Percentiles rank a stretch among this genome's conserved stretches.
Conservation (phyloP, 2,797 vertebrate species). For the Dermochelys coriacea region DNA sequence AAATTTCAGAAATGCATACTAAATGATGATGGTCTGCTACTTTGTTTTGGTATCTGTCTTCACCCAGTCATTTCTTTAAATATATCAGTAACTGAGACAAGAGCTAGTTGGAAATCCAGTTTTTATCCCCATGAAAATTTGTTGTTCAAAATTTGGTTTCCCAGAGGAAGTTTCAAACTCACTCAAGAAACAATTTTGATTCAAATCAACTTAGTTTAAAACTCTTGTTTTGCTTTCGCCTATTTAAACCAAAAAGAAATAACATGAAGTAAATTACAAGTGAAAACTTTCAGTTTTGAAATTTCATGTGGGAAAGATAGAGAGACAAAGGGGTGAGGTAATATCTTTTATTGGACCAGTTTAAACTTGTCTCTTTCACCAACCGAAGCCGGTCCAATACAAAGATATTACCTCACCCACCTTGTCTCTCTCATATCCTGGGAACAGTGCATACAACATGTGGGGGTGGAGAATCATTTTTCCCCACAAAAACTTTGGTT, state of each 20-base stretch:
- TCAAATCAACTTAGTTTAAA: not conserved
- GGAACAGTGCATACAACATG: not conserved
- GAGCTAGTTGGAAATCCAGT: not conserved
- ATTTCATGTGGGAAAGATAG: not conserved
- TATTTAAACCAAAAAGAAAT: not conserved
- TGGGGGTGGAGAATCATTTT: not conserved
- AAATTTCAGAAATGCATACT: slow-evolving; percentile 3
- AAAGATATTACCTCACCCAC: too few species aligned
- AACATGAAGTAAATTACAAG: not conserved
- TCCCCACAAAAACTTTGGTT: not conserved
- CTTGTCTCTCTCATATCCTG: too few species aligned
- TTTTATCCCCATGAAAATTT: not conserved
- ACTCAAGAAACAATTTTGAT: not conserved
- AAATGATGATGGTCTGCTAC: not conserved
- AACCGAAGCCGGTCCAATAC: too few species aligned
- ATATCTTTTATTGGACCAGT: too few species aligned
- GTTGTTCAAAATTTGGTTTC: not conserved
- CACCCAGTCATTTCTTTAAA: not conserved
- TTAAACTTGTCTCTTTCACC: too few species aligned
- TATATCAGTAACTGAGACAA: not conserved
- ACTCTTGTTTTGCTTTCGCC: not conserved
- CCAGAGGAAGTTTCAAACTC: not conserved
- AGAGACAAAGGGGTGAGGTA: too few species aligned
- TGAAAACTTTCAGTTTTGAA: not conserved
- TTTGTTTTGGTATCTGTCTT: not conserved